Evolutionary conservation across 2,888 invertebrate genomes (phyloP), one percentile per base, ranked within the genome.

Genomic region (Cyclophora albipunctata): DNA sequence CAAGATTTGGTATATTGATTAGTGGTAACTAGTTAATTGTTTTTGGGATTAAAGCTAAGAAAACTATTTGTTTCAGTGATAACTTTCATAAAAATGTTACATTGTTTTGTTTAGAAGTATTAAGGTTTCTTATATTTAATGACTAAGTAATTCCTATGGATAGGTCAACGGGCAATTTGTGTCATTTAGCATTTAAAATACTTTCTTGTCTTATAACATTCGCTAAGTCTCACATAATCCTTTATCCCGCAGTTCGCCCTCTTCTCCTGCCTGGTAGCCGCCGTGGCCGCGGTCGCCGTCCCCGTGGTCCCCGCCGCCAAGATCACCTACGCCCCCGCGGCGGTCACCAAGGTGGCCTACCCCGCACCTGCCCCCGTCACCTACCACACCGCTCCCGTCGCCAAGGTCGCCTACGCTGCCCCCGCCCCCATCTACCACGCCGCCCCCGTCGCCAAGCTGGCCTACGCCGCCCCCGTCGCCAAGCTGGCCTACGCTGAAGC

Each of bases 401-500:
- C 55, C 50, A 65, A 69, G 46, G 59, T 68, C 4, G 65, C 71
- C 50, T 69, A 73, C 51, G 62, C 67, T 3, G 42, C 42, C 20
- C 42, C 42, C 42, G n/a, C 20, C 5, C 47, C 62, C 40, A 58
- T 20, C 20, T 20, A 20, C 20, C 20, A 20, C 20, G 20, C 20
- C 20, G 20, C 20, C 20, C 20, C 20, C 20, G 20, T 20, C 20
- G 20, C 20, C 20, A 42, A 42, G 42, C 42, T 42, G 3, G 42
- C 42, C 42, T 34, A 57, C 60, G 44, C 52, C 51, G 62, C 74
- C 46, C 79, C 83, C 37, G 59, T 73, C 34, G 63, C 71, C 50
- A 78, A 83, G 54, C 63, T 75, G 34, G 76, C 75, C 20, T 79
- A 84, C 64, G 78, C 76, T 1, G 75, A 82, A 50, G 68, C 71